These are phyloP conservation scores for Parasteatoda lunata DNA, from an alignment of 2,888 invertebrate species.

Conservation along the genomic window DNA sequence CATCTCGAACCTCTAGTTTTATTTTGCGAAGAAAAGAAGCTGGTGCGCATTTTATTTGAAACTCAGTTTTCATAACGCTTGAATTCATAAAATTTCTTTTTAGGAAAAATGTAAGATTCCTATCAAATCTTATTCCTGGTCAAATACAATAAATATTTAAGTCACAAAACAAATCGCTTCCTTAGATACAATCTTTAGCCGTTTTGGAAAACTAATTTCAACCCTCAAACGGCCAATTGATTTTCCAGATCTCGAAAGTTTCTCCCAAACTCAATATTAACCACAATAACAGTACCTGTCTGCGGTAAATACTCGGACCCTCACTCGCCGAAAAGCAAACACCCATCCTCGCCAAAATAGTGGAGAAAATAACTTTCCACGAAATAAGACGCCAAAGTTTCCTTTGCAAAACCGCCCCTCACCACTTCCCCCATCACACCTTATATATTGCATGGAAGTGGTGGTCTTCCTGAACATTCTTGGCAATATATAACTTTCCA, in stretches of 20 bases:
- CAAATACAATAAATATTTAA: not conserved
- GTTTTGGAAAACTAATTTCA: no score
- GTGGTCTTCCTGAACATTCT: not conserved
- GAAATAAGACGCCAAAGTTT: not conserved
- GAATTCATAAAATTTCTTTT: no score
- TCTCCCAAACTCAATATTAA: slow-evolving; percentile 28
- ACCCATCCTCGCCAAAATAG: slow-evolving; percentile 10
- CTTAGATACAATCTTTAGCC: no score
- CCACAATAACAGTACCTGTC: slow-evolving; percentile 40
- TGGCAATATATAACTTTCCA: slow-evolving; percentile 23
- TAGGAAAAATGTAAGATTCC: no score
- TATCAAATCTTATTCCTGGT: no score
- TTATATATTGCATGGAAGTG: no score
- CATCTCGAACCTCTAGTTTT: no score
- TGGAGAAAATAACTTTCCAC: slow-evolving; percentile 30
- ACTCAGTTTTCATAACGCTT: no score
- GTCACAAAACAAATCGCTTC: not conserved
- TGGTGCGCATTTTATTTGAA: no score
- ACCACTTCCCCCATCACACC: not conserved
- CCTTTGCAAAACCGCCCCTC: not conserved
- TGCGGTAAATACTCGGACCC: slow-evolving; percentile 7
- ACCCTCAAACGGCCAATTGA: no score
- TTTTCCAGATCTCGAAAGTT: not conserved
- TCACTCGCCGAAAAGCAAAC: slow-evolving; percentile 19
- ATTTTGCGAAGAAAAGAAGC: no score